Percentiles rank a stretch among this genome's conserved stretches.
These are phyloP conservation scores for Probosciger aterrimus DNA, from an alignment of 2,113 vertebrate species.

Conservation along the genomic window DNA sequence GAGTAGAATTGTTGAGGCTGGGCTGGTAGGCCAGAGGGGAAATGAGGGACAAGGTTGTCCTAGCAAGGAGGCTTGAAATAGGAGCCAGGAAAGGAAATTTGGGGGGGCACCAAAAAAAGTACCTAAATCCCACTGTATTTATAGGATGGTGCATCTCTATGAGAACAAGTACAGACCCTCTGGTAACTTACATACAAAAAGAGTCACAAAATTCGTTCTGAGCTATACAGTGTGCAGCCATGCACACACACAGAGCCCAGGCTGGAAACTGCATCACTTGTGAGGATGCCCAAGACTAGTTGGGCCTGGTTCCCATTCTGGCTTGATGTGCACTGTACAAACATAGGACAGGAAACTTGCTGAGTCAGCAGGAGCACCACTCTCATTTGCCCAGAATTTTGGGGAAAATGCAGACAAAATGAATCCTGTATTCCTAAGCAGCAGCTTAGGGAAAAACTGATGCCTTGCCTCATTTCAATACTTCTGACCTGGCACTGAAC, in stretches of 20 bases:
- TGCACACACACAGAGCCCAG: background rate
- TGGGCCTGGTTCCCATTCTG: background rate
- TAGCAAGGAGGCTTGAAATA: background rate
- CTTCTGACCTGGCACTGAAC: background rate
- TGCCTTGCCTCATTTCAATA: background rate
- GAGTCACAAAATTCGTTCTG: background rate
- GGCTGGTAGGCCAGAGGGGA: background rate
- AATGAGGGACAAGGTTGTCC: no score
- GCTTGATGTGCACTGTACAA: background rate
- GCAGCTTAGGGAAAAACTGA: background rate
- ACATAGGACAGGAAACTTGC: background rate
- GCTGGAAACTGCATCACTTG: background rate
- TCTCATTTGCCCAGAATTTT: background rate
- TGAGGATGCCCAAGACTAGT: background rate
- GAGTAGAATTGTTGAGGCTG: background rate
- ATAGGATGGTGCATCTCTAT: fast-evolving
- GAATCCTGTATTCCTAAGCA: background rate
- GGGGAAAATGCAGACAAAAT: background rate
- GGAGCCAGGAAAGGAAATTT: background rate
- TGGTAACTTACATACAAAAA: background rate
- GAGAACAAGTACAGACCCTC: background rate
- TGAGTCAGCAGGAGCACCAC: background rate
- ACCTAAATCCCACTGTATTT: background rate
- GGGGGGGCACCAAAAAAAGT: background rate
- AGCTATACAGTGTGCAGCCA: background rate